Evolutionary conservation across 2,113 vertebrate genomes (phyloP), one percentile per base, ranked within the genome.

Genomic region (Zingel zingel): DNA sequence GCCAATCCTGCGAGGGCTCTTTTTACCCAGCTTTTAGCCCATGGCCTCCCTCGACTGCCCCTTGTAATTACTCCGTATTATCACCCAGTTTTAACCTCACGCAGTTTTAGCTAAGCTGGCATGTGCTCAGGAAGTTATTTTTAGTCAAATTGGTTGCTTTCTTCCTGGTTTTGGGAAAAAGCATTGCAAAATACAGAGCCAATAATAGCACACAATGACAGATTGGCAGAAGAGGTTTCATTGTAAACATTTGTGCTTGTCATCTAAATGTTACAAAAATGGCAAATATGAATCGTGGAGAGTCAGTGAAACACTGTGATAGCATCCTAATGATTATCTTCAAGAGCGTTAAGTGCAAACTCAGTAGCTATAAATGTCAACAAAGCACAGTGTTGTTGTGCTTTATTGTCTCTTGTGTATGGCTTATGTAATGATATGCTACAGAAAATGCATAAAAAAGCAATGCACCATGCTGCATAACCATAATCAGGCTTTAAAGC

Each of bases 311-410:
- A 70, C 43, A 56, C 67, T 19, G 3, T 43, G 47, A 71, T 47
- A 69, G 56, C 56, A 69, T 75, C 13, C 12, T 73, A 57, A 74
- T 74, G 45, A 75, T 78, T 70, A 68, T 85, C 51, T 79, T 66
- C 61, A 58, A 75, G 18, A 50, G 25, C 23, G n/a, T 54, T 64
- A 81, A 79, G 73, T 79, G 66, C 47, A 71, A 75, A 64, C 48
- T 69, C 64, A 58, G 71, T 67, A 74, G 81, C 79, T 51, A 65
- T 86, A 84, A 88, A 86, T 85, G 82, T 86, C 83, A 75, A 75
- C 63, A 86, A 54, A 75, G 71, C 54, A 63, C 25, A 23, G 57
- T 53, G 64, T 63, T 76, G 70, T 54, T 73, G n/a, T 70, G 68
- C 66, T 63, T 81, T 83, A 78, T 33, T 47, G 56, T 85, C 63